A percentile compares a stretch with the other conserved stretches of the same genome.
Conservation (phyloP, 2,797 vertebrate genomes). For the Sebastes jordani region DNA sequence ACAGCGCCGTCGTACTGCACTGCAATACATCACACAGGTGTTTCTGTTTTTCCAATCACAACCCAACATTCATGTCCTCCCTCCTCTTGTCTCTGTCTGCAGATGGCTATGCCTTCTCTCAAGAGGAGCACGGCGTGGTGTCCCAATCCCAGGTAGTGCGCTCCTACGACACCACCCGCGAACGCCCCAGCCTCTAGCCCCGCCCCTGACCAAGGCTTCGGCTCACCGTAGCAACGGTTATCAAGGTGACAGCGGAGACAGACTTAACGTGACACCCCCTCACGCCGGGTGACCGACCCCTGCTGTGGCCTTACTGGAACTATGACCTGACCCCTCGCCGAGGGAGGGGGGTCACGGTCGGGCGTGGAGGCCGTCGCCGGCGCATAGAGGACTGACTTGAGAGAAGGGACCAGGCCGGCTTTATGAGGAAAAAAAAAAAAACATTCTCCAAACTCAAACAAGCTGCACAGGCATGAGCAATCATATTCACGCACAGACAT, state of each 20-base stretch:
- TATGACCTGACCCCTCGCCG: constrained; percentile 55
- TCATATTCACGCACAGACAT: constrained; percentile 64
- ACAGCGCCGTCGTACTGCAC: not conserved
- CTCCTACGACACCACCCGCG: constrained; percentile 95
- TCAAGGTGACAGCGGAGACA: constrained; percentile 62
- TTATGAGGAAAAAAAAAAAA: constrained; percentile 53
- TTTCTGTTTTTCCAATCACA: not conserved
- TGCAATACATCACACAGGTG: not conserved
- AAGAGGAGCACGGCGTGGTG: constrained; percentile 97
- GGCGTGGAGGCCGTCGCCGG: constrained; percentile 41
- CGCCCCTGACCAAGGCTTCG: constrained; percentile 43
- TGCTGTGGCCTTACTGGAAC: constrained; percentile 82
- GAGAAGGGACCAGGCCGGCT: constrained; percentile 57
- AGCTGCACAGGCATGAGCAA: constrained; percentile 74
- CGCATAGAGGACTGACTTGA: constrained; percentile 44
- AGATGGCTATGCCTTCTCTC: constrained; percentile 99
- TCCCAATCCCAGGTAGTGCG: constrained; percentile 96
- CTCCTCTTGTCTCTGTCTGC: constrained; percentile 48
- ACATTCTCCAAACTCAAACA: constrained; percentile 39
- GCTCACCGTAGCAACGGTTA: constrained; percentile 54
- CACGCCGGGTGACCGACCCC: constrained; percentile 50
- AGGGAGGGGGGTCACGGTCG: constrained; percentile 41
- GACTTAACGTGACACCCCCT: constrained; percentile 61
- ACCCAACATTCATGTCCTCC: not conserved
- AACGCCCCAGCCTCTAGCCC: constrained; percentile 88